phyloP scores from a whole-genome alignment of 1,140 invertebrate genomes.

The Rhopalosiphum maidis region DNA sequence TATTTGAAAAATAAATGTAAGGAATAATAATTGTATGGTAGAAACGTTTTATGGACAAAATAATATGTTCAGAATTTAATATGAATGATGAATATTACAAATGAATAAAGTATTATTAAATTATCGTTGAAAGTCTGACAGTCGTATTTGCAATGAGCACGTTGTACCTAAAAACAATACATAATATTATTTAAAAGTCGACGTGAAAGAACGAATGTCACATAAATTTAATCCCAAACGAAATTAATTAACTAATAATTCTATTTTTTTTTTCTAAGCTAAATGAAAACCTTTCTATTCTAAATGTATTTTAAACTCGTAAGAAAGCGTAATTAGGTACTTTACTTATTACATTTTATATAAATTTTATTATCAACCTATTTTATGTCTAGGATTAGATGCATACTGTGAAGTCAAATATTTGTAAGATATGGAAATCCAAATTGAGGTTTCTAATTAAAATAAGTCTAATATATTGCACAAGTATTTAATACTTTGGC shows the following conservation, averaged over 20 bases:
- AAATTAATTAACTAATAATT: background rate
- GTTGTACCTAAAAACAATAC: too few species aligned
- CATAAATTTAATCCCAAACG: background rate
- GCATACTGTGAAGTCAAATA: background rate
- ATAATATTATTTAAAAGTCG: background rate
- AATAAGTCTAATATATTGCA: background rate
- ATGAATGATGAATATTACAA: too few species aligned
- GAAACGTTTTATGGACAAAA: too few species aligned
- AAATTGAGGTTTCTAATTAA: background rate
- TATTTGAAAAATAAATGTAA: too few species aligned
- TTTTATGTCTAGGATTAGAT: background rate
- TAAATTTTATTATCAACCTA: background rate
- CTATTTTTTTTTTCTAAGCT: background rate
- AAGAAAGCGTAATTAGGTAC: background rate
- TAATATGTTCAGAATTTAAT: too few species aligned
- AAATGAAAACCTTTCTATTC: rapidly evolving
- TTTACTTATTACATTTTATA: background rate
- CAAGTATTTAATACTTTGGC: background rate
- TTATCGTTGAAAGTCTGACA: too few species aligned
- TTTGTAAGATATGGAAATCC: background rate
- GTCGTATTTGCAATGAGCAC: too few species aligned
- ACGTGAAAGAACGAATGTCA: too few species aligned
- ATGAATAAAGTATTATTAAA: too few species aligned
- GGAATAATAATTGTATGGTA: too few species aligned
- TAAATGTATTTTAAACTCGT: background rate